Percentiles rank a stretch among this genome's conserved stretches.
These are phyloP conservation scores for Morone chrysops DNA, from an alignment of 2,113 vertebrate species.

Conservation along the genomic window DNA sequence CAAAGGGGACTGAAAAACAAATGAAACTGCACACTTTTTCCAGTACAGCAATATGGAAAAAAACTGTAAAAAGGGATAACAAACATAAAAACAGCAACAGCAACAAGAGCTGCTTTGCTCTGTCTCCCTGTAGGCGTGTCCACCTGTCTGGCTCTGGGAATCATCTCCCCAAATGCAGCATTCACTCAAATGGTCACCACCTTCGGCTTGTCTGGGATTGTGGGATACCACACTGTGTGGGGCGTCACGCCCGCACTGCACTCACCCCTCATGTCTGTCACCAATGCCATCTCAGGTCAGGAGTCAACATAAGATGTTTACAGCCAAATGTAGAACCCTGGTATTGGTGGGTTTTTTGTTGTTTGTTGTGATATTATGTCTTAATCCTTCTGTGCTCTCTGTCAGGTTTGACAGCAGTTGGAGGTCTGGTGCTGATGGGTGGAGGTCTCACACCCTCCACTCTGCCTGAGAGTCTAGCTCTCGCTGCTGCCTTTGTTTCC, in stretches of 20 bases:
- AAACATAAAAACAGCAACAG: slow-evolving; percentile 1
- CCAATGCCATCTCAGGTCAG: slow-evolving; percentile 97
- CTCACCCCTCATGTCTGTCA: slow-evolving; percentile 98
- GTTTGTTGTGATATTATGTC: too few relatives aligned
- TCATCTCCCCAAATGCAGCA: slow-evolving; percentile 89
- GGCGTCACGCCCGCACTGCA: slow-evolving; percentile 96
- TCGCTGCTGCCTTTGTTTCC: slow-evolving; percentile 87
- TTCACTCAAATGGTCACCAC: slow-evolving; percentile 98
- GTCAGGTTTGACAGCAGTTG: slow-evolving; percentile 86
- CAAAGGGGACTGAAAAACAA: not conserved
- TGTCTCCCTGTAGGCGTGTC: slow-evolving; percentile 75
- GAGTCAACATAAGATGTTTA: not conserved
- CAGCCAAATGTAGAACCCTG: not conserved
- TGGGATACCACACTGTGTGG: slow-evolving; percentile 99
- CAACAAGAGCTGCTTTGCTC: not conserved
- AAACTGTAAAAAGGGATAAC: not conserved
- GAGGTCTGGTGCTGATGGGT: slow-evolving; percentile 87
- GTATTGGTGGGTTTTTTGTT: too few relatives aligned
- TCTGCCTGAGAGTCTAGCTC: slow-evolving; percentile 82
- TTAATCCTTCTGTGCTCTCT: not conserved
- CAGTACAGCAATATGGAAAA: not conserved
- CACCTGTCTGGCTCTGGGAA: slow-evolving; percentile 88
- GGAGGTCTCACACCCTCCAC: slow-evolving; percentile 83
- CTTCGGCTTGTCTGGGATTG: slow-evolving; percentile 94
- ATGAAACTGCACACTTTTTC: not conserved